These are phyloP conservation scores for Apogon talboti DNA, from an alignment of 2,797 vertebrate genomes.

Conservation along the genomic window DNA sequence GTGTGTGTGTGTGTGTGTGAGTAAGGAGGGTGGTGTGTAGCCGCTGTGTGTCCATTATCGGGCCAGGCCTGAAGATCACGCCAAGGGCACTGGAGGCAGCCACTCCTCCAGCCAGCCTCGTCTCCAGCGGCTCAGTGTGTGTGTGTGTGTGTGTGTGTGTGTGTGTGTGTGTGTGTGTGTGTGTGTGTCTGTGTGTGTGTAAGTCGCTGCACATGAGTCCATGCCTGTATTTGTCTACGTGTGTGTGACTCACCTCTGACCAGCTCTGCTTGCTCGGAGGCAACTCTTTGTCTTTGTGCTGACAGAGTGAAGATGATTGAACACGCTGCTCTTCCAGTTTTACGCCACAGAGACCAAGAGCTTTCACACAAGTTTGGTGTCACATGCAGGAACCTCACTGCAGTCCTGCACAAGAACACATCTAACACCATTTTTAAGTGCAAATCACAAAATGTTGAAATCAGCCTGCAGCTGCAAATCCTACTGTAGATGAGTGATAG, in stretches of 20 bases:
- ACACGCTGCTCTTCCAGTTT: slow-evolving; percentile 52
- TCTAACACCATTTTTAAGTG: slow-evolving; percentile 6
- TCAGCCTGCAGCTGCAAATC: not conserved
- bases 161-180: slow-evolving; percentile 16
- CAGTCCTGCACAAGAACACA: slow-evolving; percentile 17
- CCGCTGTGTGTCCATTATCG: slow-evolving; percentile 65
- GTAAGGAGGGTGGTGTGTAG: slow-evolving; percentile 25
- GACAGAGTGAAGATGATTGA: slow-evolving; percentile 80
- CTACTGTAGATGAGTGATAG: not conserved
- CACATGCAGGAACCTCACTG: slow-evolving; percentile 16
- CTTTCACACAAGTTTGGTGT: slow-evolving; percentile 32
- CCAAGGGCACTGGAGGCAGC: slow-evolving; percentile 78
- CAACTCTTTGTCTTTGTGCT: slow-evolving; percentile 81
- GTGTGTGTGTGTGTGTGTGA: slow-evolving; percentile 27
- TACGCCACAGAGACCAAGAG: slow-evolving; percentile 59
- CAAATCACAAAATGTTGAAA: not conserved
- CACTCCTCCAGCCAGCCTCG: slow-evolving; percentile 37
- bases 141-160: slow-evolving; percentile 14
- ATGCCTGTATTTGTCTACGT: slow-evolving; percentile 32
- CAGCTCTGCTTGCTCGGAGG: slow-evolving; percentile 71
- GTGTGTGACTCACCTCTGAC: slow-evolving; percentile 71
- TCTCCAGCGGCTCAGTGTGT: slow-evolving; percentile 35
- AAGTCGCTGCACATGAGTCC: slow-evolving; percentile 12
- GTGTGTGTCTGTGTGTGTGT: slow-evolving; percentile 21
- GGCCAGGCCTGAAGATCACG: slow-evolving; percentile 71